Evolutionary conservation across 1,140 invertebrate species (phyloP).

Genomic region (Drosophila rhopaloa): DNA sequence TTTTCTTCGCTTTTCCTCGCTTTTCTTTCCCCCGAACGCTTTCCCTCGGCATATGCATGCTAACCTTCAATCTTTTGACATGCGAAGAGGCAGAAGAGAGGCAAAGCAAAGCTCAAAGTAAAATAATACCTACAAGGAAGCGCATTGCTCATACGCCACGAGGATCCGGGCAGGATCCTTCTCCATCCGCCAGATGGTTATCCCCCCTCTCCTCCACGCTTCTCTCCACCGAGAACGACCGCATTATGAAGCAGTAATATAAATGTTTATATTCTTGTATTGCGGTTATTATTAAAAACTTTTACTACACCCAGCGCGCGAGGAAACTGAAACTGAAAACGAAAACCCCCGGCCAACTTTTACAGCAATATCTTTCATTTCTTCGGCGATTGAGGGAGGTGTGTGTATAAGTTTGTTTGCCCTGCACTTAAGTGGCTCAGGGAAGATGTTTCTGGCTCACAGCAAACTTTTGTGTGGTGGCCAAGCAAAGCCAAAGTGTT

Average conservation of each 20-base stretch:
- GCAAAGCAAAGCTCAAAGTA: constrained; percentile 59
- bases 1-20: not conserved
- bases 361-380: constrained; percentile 72
- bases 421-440: constrained; percentile 68
- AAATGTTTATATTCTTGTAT: constrained; percentile 84
- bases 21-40: not conserved
- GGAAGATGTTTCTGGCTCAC: constrained; percentile 35
- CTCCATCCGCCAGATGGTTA: not conserved
- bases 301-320: constrained; percentile 64
- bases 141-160: constrained; percentile 63
- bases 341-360: constrained; percentile 49
- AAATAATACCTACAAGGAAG: constrained; percentile 55
- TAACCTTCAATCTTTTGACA: constrained; percentile 77
- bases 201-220: not conserved
- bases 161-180: constrained; percentile 34
- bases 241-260: constrained; percentile 81
- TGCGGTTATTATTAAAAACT: constrained; percentile 83
- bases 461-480: constrained; percentile 61
- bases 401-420: constrained; percentile 70
- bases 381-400: not conserved
- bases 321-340: constrained; percentile 42
- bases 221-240: constrained; percentile 18
- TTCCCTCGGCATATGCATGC: constrained; percentile 22
- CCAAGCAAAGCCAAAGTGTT: constrained; percentile 65
- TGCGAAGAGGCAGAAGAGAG: constrained; percentile 28